phyloP scores from a whole-genome alignment of 2,113 vertebrate species.

The Silurus glanis region DNA sequence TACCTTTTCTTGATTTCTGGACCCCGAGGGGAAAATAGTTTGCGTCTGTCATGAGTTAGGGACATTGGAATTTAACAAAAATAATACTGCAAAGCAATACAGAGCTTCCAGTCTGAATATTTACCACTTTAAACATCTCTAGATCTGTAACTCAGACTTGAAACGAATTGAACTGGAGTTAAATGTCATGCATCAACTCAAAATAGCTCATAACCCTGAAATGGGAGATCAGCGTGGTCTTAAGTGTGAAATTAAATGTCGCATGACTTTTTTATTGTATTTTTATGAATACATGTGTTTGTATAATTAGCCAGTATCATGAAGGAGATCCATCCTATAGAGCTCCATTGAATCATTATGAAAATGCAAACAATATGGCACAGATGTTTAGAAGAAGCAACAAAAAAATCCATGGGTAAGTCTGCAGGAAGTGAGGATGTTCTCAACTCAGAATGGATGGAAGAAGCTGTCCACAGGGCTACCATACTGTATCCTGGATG shows the following conservation, averaged over 20 bases:
- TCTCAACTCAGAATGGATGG: background rate
- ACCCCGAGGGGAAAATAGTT: background rate
- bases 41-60: background rate
- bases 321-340: background rate
- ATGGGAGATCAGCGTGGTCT: background rate
- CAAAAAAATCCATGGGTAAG: background rate
- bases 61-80: constrained; percentile 17
- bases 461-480: background rate
- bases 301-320: background rate
- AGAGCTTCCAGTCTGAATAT: background rate
- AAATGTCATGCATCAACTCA: background rate
- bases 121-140: background rate
- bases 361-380: background rate
- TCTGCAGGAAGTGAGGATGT: background rate
- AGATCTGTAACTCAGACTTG: background rate
- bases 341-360: too few relatives aligned
- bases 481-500: background rate
- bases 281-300: background rate
- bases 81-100: constrained; percentile 7
- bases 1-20: background rate
- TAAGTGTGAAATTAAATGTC: background rate
- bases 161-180: background rate
- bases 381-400: background rate
- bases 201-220: background rate
- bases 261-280: background rate